Conservation (phyloP, 30 jellyfish, hydroid and myxozoan species). For the Aurelia sp. region DNA sequence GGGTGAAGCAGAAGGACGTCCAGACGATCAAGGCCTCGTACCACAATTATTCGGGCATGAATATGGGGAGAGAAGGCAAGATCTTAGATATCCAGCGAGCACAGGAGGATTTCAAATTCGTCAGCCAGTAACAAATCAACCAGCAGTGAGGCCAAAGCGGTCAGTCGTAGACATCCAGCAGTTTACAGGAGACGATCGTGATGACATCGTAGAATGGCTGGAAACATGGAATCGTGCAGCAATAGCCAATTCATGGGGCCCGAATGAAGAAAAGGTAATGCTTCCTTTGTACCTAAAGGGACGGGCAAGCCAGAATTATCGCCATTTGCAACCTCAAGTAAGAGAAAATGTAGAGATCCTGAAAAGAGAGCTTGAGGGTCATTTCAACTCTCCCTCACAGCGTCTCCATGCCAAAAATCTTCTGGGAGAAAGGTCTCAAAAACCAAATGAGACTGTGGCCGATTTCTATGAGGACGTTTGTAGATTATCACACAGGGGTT, state of each 20-base stretch:
- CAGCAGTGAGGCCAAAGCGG: not conserved
- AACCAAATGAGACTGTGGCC: slow-evolving; percentile 10
- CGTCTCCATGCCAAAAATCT: too few species aligned
- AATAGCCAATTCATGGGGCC: slow-evolving; percentile 5
- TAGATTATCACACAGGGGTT: slow-evolving; percentile 21
- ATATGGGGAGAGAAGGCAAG: too few species aligned
- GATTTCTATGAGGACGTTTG: slow-evolving; percentile 19
- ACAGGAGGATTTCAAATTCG: too few species aligned
- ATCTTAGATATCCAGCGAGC: too few species aligned
- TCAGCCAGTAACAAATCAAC: too few species aligned
- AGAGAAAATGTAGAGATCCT: not conserved
- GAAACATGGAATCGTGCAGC: slow-evolving; percentile 21
- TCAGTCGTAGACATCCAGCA: slow-evolving; percentile 2
- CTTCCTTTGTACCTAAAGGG: slow-evolving; percentile 18
- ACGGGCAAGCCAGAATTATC: slow-evolving; percentile 35
- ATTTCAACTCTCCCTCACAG: too few species aligned
- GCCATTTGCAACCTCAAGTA: slow-evolving; percentile 2
- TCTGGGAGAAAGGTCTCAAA: not conserved
- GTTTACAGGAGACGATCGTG: slow-evolving; percentile 24
- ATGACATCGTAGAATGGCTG: slow-evolving; percentile 6
- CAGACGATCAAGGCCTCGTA: too few species aligned
- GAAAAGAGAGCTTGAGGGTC: too few species aligned
- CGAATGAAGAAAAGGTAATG: slow-evolving; percentile 14
- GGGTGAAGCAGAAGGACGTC: too few species aligned
- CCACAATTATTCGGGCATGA: too few species aligned